Evolutionary conservation across 92 coral and sea anemone genomes (phyloP).

Genomic region (Zoanthus sociatus): DNA sequence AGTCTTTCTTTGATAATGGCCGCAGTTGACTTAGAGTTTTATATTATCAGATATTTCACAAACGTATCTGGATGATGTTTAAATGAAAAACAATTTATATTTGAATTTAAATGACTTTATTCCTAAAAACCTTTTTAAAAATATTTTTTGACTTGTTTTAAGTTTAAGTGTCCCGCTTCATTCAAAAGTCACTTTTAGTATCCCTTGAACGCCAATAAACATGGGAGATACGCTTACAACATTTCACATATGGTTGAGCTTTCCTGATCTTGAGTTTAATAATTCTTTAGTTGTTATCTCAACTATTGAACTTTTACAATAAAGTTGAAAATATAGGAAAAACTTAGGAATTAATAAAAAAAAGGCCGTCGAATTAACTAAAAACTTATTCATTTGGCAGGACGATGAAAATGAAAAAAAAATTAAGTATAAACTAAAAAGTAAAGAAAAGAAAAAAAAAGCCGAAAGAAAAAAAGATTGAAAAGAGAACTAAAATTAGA

Average conservation of each 20-base stretch:
- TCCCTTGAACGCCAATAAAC: too few species aligned
- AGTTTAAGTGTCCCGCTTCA: background rate
- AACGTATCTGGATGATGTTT: conserved; percentile 15
- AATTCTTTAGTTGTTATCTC: too few species aligned
- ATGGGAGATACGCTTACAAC: too few species aligned
- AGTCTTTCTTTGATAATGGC: conserved; percentile 31
- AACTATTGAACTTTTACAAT: too few species aligned
- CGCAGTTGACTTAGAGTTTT: conserved; percentile 5
- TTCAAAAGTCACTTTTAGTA: background rate
- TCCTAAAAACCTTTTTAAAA: background rate
- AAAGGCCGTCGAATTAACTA: too few species aligned
- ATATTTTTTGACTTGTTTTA: background rate
- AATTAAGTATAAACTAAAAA: too few species aligned
- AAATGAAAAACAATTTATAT: conserved; percentile 1
- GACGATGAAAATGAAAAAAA: too few species aligned
- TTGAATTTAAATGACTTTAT: background rate
- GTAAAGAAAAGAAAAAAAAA: background rate
- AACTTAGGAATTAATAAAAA: too few species aligned
- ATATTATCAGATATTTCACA: conserved; percentile 12
- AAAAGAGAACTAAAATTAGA: background rate
- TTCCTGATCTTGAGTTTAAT: too few species aligned
- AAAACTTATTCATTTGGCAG: too few species aligned
- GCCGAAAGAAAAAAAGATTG: background rate
- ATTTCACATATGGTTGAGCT: too few species aligned
- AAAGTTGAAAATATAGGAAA: too few species aligned